Base-by-base conservation (phyloP, 2,888 invertebrate genomes). In the Lasioglossum vierecki region DNA sequence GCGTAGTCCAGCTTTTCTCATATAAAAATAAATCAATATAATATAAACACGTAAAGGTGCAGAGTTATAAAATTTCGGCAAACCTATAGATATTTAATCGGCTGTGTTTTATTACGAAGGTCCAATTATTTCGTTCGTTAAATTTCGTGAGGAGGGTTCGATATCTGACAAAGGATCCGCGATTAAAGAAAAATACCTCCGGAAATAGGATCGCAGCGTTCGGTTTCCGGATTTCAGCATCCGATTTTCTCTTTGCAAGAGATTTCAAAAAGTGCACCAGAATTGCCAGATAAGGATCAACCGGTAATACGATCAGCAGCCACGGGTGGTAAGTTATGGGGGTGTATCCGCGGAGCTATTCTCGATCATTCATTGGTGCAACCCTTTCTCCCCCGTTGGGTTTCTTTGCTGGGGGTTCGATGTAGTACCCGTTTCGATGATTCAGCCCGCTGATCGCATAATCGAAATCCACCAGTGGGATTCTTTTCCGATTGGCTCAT, bases 401-500 rank as follows among this genome's bases (percentile, higher is more conserved):
- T 30, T 63, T 63, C 63, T 63, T 30, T 30, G 30, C 72, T 75
- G 72, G 85, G 57, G 83, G 79, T 73, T 57, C 63, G 76, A 68
- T 63, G 49, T 57, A 71, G 68, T 63, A 72, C 71, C 76, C 76
- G 78, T 89, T 83, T 86, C 84, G 82, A 78, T 81, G 91, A 90
- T 86, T 86, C 86, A 84, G 76, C 81, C 77, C 85, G 73, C 83
- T 90, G 91, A 91, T 91, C 88, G 91, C 88, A 83, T 91, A 91
- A 90, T 89, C 88, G 82, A 83, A 82, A 88, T 86, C 87, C 87
- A 83, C 88, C 89, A 1, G 82, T 44, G 76, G 89, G 87, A 88
- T 88, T 91, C 89, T 80, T 80, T 86, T 85, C 66, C 86, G 88
- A 90, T 91, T 90, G 92, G 87, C 85, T 87, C 88, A 86, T 90